Percentiles rank a stretch among this genome's conserved stretches.
Conservation (phyloP, 2,797 vertebrate genomes). For the Carcharodon carcharias region DNA sequence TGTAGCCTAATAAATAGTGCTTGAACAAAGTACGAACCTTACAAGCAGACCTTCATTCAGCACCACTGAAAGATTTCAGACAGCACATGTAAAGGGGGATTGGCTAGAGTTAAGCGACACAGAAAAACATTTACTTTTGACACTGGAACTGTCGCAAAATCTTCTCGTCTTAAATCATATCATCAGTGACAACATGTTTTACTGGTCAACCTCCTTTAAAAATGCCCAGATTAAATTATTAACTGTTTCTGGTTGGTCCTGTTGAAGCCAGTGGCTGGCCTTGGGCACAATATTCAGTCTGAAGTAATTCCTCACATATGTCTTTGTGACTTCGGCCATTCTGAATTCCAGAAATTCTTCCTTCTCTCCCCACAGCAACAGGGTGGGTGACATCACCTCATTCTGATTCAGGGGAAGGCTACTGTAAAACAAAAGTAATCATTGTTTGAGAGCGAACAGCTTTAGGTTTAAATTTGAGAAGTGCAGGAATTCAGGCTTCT, state of each 20-base stretch:
- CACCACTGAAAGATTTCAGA: conserved; percentile 25
- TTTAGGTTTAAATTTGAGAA: not conserved
- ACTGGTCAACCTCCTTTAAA: conserved; percentile 83
- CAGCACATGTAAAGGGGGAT: conserved; percentile 16
- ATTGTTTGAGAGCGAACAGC: conserved; percentile 30
- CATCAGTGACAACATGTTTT: conserved; percentile 58
- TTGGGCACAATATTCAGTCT: conserved; percentile 87
- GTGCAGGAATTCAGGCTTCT: not conserved
- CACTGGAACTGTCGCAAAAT: not conserved
- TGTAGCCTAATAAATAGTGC: conserved; percentile 5
- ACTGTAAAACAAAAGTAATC: conserved; percentile 55
- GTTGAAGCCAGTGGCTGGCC: conserved; percentile 94
- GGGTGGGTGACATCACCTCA: conserved; percentile 78
- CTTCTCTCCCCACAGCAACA: conserved; percentile 88
- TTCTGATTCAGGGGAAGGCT: conserved; percentile 80
- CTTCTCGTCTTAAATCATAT: conserved; percentile 21
- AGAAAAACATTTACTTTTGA: conserved; percentile 32
- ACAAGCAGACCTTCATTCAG: conserved; percentile 26
- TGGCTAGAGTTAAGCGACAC: not conserved
- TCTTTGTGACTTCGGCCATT: conserved; percentile 86
- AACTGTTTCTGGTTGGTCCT: conserved; percentile 93
- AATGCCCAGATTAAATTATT: conserved; percentile 98
- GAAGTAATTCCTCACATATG: conserved; percentile 89
- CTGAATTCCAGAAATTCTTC: conserved; percentile 90
- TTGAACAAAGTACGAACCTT: not conserved